Conservation (phyloP, 2,888 invertebrate species). For the Tribolium freemani region DNA sequence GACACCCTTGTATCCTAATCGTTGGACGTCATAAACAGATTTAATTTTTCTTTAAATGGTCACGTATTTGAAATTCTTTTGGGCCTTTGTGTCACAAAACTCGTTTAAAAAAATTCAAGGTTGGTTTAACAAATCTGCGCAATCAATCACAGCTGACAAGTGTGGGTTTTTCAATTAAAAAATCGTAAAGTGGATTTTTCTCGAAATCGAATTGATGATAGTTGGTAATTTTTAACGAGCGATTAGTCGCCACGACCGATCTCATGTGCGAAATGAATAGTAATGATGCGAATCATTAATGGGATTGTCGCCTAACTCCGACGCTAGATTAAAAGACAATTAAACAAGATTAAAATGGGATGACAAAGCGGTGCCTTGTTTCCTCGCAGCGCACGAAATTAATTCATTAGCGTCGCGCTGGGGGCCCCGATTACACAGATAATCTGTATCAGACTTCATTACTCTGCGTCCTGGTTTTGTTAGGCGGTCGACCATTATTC, state of each 20-base stretch:
- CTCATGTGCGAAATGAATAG: conserved; percentile 40
- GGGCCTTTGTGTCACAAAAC: neutral
- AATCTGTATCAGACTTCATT: conserved; percentile 48
- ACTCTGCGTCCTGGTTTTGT: conserved; percentile 43
- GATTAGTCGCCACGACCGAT: conserved; percentile 16
- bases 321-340: conserved; percentile 58
- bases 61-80: conserved; percentile 14
- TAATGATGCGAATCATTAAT: conserved; percentile 44
- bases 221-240: conserved; percentile 26
- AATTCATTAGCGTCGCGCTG: conserved; percentile 59
- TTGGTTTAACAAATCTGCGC: neutral
- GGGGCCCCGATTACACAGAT: conserved; percentile 51
- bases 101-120: conserved; percentile 37
- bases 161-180: conserved; percentile 11
- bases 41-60: conserved; percentile 15
- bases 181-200: neutral
- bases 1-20: conserved; percentile 27
- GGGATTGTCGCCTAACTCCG: conserved; percentile 45
- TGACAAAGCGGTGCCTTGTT: conserved; percentile 59
- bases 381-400: conserved; percentile 58
- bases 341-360: conserved; percentile 60
- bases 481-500: conserved; percentile 39
- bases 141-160: conserved; percentile 23
- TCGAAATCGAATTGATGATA: conserved; percentile 1
- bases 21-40: conserved; percentile 13